Evolutionary conservation across 2,888 invertebrate genomes (phyloP).

Genomic region (Lasiommata megera): DNA sequence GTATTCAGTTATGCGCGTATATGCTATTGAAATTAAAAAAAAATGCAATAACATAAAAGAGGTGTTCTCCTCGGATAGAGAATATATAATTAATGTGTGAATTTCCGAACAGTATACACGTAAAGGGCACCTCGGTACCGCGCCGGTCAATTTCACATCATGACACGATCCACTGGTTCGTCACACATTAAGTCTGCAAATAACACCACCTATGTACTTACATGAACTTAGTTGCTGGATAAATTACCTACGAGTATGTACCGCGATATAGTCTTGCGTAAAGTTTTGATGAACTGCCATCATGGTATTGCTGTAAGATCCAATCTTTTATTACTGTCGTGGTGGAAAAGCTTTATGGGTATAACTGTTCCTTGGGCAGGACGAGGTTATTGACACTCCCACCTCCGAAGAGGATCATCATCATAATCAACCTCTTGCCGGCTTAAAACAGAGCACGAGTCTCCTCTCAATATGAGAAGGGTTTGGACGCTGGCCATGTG

Average conservation of each 20-base stretch:
- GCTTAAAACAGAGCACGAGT: no score
- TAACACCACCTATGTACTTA: background rate
- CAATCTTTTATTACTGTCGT: no score
- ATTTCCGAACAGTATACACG: conserved; percentile 8
- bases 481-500: no score
- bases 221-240: background rate
- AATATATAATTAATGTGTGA: conserved; percentile 11
- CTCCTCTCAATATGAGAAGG: no score
- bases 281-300: background rate
- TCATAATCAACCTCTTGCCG: no score
- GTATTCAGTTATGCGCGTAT: no score
- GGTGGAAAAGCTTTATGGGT: no score
- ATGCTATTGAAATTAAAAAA: no score
- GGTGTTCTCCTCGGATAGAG: background rate
- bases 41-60: background rate
- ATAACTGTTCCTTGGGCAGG: no score
- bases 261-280: background rate
- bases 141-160: conserved; percentile 37
- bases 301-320: no score
- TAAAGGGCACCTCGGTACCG: conserved; percentile 17
- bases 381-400: no score
- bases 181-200: conserved; percentile 6
- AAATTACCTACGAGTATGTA: background rate
- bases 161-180: conserved; percentile 20
- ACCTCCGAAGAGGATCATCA: no score